phyloP scores from a whole-genome alignment of 2,113 vertebrate genomes.

The Cynoglossus semilaevis region DNA sequence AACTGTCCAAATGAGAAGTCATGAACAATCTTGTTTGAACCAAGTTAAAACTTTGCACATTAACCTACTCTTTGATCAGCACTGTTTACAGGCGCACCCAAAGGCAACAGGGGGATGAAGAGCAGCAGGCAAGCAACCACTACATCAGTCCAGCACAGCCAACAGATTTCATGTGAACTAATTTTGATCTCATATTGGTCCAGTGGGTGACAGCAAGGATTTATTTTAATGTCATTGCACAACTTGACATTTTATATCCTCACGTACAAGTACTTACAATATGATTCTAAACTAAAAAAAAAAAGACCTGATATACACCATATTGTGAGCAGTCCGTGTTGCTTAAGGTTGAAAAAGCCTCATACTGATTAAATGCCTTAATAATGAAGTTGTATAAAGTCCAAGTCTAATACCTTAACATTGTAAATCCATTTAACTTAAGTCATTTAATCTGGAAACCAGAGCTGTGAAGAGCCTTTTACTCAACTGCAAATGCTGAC shows the following conservation, averaged over 20 bases:
- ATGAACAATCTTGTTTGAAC: constrained; percentile 55
- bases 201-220: constrained; percentile 18
- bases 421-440: constrained; percentile 1
- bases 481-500: neutral
- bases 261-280: constrained; percentile 15
- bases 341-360: too few relatives aligned
- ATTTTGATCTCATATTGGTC: constrained; percentile 32
- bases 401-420: neutral
- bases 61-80: constrained; percentile 44
- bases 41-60: constrained; percentile 47
- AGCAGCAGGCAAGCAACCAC: constrained; percentile 46
- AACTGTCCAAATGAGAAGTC: constrained; percentile 38
- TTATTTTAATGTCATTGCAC: constrained; percentile 14
- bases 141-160: constrained; percentile 34
- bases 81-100: constrained; percentile 41
- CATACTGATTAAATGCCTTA: too few relatives aligned
- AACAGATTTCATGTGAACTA: constrained; percentile 47
- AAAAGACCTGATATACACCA: too few relatives aligned
- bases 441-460: neutral
- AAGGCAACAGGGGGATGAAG: constrained; percentile 41
- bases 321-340: too few relatives aligned
- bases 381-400: constrained; percentile 1
- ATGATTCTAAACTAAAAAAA: too few relatives aligned
- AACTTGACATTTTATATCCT: constrained; percentile 19
- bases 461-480: constrained; percentile 6